These are phyloP conservation scores for Iphiclides podalirius DNA, from an alignment of 2,888 invertebrate genomes.

Conservation along the genomic window DNA sequence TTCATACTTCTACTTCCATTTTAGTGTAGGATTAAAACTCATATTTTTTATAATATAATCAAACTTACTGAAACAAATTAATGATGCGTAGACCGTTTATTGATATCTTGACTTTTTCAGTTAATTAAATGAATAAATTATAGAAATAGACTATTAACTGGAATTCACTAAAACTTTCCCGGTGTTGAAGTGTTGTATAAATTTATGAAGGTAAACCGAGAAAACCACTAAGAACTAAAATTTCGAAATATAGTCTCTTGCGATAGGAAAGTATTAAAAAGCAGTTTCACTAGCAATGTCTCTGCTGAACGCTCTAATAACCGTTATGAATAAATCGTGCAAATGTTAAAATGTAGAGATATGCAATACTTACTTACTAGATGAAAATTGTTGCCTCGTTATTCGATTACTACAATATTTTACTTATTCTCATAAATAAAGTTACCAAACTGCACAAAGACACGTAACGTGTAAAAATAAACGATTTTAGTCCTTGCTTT, in stretches of 20 bases:
- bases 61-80: too few species aligned
- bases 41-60: too few species aligned
- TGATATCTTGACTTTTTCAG: too few species aligned
- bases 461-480: too few species aligned
- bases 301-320: conserved; percentile 7
- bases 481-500: background rate
- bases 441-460: conserved; percentile 1
- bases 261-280: background rate
- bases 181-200: too few species aligned
- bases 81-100: too few species aligned
- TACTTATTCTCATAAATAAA: conserved; percentile 1
- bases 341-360: conserved; percentile 1
- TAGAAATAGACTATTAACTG: too few species aligned
- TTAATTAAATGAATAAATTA: too few species aligned
- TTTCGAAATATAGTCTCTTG: background rate
- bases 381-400: conserved; percentile 2
- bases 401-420: conserved; percentile 9
- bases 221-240: background rate
- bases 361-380: conserved; percentile 11
- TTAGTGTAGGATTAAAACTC: too few species aligned
- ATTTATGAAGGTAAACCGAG: background rate
- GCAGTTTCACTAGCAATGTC: background rate
- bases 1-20: too few species aligned
- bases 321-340: conserved; percentile 10
- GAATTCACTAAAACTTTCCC: too few species aligned